phyloP scores from a whole-genome alignment of 1,140 invertebrate genomes.

The Agraylea sexmaculata region DNA sequence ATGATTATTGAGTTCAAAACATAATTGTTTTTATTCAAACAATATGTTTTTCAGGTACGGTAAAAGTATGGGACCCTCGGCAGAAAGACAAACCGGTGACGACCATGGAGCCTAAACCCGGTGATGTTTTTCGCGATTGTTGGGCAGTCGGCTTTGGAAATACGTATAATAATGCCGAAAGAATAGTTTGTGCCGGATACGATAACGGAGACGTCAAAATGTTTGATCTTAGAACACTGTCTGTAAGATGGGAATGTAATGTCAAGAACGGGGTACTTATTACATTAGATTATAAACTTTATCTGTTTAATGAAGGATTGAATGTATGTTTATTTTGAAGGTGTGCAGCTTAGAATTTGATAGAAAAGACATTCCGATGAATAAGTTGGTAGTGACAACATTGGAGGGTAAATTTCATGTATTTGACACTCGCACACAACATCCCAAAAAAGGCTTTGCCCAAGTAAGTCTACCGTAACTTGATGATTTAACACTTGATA shows the following conservation, averaged over 20 bases:
- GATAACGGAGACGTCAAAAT: conserved; percentile 95
- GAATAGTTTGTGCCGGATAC: conserved; percentile 81
- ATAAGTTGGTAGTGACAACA: conserved; percentile 86
- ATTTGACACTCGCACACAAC: conserved; percentile 79
- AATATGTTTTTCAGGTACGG: conserved; percentile 48
- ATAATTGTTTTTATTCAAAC: background rate
- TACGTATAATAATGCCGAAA: conserved; percentile 73
- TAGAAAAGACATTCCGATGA: conserved; percentile 88
- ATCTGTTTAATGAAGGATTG: conserved; percentile 10
- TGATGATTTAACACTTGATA: too few species aligned
- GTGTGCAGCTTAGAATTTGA: conserved; percentile 87
- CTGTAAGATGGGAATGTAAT: conserved; percentile 81
- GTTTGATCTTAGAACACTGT: conserved; percentile 82
- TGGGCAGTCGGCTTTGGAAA: conserved; percentile 84
- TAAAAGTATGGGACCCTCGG: conserved; percentile 92
- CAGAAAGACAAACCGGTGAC: conserved; percentile 83
- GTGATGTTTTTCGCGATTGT: conserved; percentile 61
- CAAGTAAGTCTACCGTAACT: conserved; percentile 31
- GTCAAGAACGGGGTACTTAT: conserved; percentile 77
- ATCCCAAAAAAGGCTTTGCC: conserved; percentile 79
- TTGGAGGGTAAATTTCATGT: conserved; percentile 87
- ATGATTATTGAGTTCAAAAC: conserved; percentile 19
- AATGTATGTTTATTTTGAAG: conserved; percentile 32
- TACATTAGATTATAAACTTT: conserved; percentile 7
- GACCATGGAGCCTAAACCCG: conserved; percentile 58